phyloP scores from a whole-genome alignment of 2,797 vertebrate species.

The Pelobates cultripes region DNA sequence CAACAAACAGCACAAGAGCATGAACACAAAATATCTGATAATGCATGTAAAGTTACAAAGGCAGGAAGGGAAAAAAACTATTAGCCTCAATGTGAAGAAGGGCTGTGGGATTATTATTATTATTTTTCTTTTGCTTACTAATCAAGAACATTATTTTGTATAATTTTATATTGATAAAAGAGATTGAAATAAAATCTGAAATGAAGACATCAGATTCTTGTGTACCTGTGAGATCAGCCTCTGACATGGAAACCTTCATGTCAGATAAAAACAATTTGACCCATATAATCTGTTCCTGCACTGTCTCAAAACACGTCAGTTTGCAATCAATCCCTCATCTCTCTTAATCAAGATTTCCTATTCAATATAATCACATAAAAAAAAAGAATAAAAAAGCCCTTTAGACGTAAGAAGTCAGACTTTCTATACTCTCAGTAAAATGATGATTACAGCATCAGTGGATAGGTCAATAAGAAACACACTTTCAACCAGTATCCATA shows the following conservation, averaged over 20 bases:
- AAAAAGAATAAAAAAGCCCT: too few species aligned
- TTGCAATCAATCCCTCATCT: neutral
- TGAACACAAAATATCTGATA: conserved; percentile 7
- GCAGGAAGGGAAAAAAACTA: neutral
- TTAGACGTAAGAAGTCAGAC: too few species aligned
- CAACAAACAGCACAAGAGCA: neutral
- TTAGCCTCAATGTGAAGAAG: neutral
- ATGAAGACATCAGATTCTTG: too few species aligned
- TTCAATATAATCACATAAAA: too few species aligned
- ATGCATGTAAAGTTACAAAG: conserved; percentile 1
- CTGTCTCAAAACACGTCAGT: conserved; percentile 26
- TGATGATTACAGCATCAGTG: too few species aligned
- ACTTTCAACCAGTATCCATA: too few species aligned
- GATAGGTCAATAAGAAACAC: too few species aligned
- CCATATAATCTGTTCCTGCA: conserved; percentile 32
- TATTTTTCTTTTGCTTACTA: neutral
- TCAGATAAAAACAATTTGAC: conserved; percentile 30
- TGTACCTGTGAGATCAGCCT: too few species aligned
- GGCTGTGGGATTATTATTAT: neutral
- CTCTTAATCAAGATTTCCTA: too few species aligned
- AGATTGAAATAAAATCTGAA: neutral
- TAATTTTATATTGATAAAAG: neutral
- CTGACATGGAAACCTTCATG: conserved; percentile 1
- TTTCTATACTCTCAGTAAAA: too few species aligned
- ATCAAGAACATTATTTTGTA: neutral